A percentile compares a stretch with the other conserved stretches of the same genome.
Conservation (phyloP, 2,888 invertebrate genomes). For the Drosophila macrospina region DNA sequence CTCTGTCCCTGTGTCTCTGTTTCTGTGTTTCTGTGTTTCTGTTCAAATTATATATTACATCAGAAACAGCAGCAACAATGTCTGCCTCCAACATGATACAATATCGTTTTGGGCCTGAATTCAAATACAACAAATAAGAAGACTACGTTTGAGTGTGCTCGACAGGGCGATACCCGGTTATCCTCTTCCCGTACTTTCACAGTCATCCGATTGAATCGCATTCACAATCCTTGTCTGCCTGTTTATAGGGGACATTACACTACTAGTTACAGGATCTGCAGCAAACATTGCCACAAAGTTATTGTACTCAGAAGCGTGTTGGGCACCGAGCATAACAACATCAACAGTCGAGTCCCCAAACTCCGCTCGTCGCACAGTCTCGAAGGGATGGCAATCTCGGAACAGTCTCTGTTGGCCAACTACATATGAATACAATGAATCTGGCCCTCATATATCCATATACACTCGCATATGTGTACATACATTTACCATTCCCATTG, state of each 20-base stretch:
- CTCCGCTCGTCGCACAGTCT: slow-evolving; percentile 28
- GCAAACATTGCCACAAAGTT: neutral
- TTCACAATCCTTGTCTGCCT: too few species aligned
- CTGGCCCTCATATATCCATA: slow-evolving; percentile 36
- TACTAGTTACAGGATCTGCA: too few species aligned
- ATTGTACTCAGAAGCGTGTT: neutral
- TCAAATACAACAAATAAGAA: slow-evolving; percentile 29
- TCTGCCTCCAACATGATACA: slow-evolving; percentile 43
- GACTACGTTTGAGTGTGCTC: neutral
- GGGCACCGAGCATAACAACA: neutral
- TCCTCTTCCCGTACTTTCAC: neutral
- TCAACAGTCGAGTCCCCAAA: slow-evolving; percentile 4
- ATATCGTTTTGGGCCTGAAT: slow-evolving; percentile 58
- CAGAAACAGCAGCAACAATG: slow-evolving; percentile 36
- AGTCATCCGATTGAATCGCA: neutral
- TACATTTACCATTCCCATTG: slow-evolving; percentile 43
- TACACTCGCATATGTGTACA: slow-evolving; percentile 9
- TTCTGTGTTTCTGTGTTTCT: slow-evolving; percentile 26
- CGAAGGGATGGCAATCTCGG: slow-evolving; percentile 67
- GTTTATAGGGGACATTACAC: too few species aligned
- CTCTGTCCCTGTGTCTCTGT: slow-evolving; percentile 3
- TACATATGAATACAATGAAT: slow-evolving; percentile 67
- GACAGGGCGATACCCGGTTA: neutral
- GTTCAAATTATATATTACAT: slow-evolving; percentile 61
- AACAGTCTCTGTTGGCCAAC: slow-evolving; percentile 65